A percentile compares a stretch with the other conserved stretches of the same genome.
Evolutionary conservation across 1,140 invertebrate genomes (phyloP).

Genomic region (Patella vulgata): DNA sequence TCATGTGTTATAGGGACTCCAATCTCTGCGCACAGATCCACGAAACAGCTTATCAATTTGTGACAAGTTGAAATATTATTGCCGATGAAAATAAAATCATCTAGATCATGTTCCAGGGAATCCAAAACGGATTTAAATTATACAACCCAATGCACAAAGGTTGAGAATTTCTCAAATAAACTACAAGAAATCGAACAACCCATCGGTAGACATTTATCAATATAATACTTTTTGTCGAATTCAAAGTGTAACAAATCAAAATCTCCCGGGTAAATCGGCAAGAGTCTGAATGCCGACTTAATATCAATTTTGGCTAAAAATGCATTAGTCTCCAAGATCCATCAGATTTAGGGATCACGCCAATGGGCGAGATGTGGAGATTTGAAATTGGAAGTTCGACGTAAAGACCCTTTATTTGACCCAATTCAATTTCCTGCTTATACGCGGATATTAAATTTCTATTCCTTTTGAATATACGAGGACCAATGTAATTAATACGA

Average conservation of each 20-base stretch:
- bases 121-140: no score
- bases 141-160: no score
- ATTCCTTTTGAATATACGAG: not conserved
- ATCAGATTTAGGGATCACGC: not conserved
- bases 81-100: no score
- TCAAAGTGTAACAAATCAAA: slow-evolving; percentile 5
- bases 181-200: no score
- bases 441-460: slow-evolving; percentile 4
- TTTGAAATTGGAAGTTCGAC: slow-evolving; percentile 4
- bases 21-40: no score
- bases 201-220: no score
- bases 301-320: slow-evolving; percentile 21
- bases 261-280: not conserved
- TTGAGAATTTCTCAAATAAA: no score
- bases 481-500: slow-evolving; percentile 11
- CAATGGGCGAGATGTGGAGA: slow-evolving; percentile 3
- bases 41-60: no score
- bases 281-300: slow-evolving; percentile 8
- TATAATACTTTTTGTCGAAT: not conserved
- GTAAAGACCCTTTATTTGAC: slow-evolving; percentile 12
- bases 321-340: no score
- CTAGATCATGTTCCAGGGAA: no score
- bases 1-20: no score
- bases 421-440: slow-evolving; percentile 9
- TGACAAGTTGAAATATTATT: no score